These are phyloP conservation scores for Mactromeris polynyma DNA, from an alignment of 2,888 invertebrate genomes.

Conservation along the genomic window DNA sequence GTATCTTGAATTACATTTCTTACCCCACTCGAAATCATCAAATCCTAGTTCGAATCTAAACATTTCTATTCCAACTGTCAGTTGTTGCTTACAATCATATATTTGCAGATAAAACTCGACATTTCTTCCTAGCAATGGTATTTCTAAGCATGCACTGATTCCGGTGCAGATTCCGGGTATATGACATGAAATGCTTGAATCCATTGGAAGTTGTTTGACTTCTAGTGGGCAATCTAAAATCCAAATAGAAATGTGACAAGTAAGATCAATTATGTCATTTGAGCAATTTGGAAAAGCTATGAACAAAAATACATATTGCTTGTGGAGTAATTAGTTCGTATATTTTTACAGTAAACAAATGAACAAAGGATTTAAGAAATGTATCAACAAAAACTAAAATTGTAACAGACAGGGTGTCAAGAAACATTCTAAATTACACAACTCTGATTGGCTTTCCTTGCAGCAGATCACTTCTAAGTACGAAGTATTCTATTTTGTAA, in stretches of 20 bases:
- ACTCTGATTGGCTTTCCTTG: no score
- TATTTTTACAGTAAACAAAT: no score
- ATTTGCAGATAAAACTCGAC: constrained; percentile 36
- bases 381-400: no score
- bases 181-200: constrained; percentile 52
- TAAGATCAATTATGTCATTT: not conserved
- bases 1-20: no score
- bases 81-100: constrained; percentile 32
- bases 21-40: constrained; percentile 49
- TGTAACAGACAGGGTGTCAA: no score
- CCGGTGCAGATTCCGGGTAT: constrained; percentile 55
- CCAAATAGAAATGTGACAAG: not conserved
- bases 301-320: no score
- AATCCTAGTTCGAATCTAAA: constrained; percentile 39
- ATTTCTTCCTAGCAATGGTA: constrained; percentile 38
- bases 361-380: no score
- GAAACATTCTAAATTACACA: no score
- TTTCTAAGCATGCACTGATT: constrained; percentile 55
- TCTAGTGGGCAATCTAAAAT: constrained; percentile 41
- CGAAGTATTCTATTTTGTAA: no score
- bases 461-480: no score
- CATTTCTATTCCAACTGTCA: constrained; percentile 52
- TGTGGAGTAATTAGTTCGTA: no score
- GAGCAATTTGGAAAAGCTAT: no score
- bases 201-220: constrained; percentile 29